phyloP scores from a whole-genome alignment of 2,888 invertebrate species.

The Andrena dorsata region DNA sequence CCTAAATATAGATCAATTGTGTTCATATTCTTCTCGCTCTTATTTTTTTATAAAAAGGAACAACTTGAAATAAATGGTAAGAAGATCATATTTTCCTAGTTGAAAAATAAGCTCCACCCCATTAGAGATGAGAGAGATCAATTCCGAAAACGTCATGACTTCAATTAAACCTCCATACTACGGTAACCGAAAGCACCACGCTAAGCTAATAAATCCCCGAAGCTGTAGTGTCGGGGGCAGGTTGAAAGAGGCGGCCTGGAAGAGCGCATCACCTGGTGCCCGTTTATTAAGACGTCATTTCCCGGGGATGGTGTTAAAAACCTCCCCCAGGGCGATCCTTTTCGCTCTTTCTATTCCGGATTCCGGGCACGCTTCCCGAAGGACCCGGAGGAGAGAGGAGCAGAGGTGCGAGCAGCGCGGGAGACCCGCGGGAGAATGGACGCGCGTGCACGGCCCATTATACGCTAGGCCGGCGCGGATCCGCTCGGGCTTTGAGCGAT shows the following conservation, averaged over 20 bases:
- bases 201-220: background rate
- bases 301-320: slow-evolving; percentile 57
- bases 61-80: too few relatives aligned
- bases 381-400: background rate
- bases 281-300: slow-evolving; percentile 60
- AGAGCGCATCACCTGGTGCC: slow-evolving; percentile 64
- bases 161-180: too few relatives aligned
- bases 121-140: too few relatives aligned
- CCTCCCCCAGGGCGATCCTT: slow-evolving; percentile 57
- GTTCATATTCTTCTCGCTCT: too few relatives aligned
- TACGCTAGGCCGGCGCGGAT: slow-evolving; percentile 66
- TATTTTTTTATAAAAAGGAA: too few relatives aligned
- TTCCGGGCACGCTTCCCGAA: slow-evolving; percentile 49
- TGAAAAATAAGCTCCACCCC: too few relatives aligned
- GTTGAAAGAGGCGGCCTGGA: slow-evolving; percentile 29
- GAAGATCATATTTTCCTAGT: too few relatives aligned
- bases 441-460: slow-evolving; percentile 75
- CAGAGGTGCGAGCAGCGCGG: slow-evolving; percentile 36
- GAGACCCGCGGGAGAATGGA: slow-evolving; percentile 51
- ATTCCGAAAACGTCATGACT: too few relatives aligned
- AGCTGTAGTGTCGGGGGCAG: slow-evolving; percentile 13
- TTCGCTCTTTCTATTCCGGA: slow-evolving; percentile 41
- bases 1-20: too few relatives aligned
- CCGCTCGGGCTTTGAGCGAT: slow-evolving; percentile 68
- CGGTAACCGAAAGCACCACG: too few relatives aligned